Evolutionary conservation across 2,113 vertebrate species (phyloP), one percentile per base, ranked within the genome.

Genomic region (Zosterops lateralis): DNA sequence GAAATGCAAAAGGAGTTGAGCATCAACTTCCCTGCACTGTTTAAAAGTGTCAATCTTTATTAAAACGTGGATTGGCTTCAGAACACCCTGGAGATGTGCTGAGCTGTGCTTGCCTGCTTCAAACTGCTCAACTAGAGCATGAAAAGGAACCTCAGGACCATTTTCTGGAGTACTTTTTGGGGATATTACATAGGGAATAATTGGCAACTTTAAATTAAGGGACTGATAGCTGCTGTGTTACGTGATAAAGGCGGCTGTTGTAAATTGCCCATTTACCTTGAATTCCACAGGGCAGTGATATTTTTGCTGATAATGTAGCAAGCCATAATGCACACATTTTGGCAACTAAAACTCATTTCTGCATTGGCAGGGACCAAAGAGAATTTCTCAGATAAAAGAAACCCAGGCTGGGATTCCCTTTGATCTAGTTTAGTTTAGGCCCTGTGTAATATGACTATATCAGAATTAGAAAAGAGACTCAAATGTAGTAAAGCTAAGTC

Each of bases 1-100:
- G 58, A 93, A 95, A 92, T 84, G 92, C 77, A 96, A 45, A 12
- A 78, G 36, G 66, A 93, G 32, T 14, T 73, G 74, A 66, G 47
- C 66, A 87, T 89, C 80, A 89, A 87, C 66, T 91, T 82, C 50
- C 40, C 56, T 13, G 10, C 28, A 17, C 70, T 74, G 40, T 88
- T 96, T 80, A 71, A 36, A 94, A 92, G 86, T 20, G 60, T 81
- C 86, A 86, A 34, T 92, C 88, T 92, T 88, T 77, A 93, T 95
- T 94, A 92, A 90, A 94, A 88, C 4, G 15, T 51, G 86, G 78
- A 78, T 66, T 1, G 0, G 61, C 75, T 81, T 91, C 94, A 95
- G 92, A 94, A 94, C 84, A 84, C 80, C 72, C 84, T 45, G 53
- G 65, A 93, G 89, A 84, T 92, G 42, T 92, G 83, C 89, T 89